Percentiles rank a stretch among this genome's conserved stretches.
Evolutionary conservation across 2,888 invertebrate genomes (phyloP).

Genomic region (Stegophylla sp.): DNA sequence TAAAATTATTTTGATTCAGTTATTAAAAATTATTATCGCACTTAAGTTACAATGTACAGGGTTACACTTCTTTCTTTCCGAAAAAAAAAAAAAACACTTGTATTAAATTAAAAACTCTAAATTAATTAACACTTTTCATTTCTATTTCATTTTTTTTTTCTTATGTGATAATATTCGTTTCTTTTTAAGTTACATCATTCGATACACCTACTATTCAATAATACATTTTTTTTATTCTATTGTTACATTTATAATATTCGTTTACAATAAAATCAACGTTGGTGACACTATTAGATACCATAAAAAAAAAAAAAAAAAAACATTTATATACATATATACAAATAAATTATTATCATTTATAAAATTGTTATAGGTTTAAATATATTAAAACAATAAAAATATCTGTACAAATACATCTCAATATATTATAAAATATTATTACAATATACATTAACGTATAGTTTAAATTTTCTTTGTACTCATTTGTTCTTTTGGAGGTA

Average conservation of each 20-base stretch:
- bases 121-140: neutral
- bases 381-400: neutral
- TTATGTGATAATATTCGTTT: neutral
- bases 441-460: too few relatives aligned
- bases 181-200: neutral
- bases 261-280: neutral
- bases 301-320: neutral
- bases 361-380: neutral
- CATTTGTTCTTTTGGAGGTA: constrained; percentile 8
- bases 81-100: neutral
- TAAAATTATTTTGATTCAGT: constrained; percentile 15
- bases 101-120: neutral
- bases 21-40: constrained; percentile 37
- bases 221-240: neutral
- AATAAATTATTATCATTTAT: neutral
- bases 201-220: neutral
- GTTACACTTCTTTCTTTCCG: constrained; percentile 38
- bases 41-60: constrained; percentile 52
- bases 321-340: too few relatives aligned
- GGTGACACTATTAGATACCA: neutral
- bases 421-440: neutral
- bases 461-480: neutral
- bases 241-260: neutral
- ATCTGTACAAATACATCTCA: constrained; percentile 12
- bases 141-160: neutral